phyloP scores from a whole-genome alignment of 2,888 invertebrate species.

The Eudemis profundana region DNA sequence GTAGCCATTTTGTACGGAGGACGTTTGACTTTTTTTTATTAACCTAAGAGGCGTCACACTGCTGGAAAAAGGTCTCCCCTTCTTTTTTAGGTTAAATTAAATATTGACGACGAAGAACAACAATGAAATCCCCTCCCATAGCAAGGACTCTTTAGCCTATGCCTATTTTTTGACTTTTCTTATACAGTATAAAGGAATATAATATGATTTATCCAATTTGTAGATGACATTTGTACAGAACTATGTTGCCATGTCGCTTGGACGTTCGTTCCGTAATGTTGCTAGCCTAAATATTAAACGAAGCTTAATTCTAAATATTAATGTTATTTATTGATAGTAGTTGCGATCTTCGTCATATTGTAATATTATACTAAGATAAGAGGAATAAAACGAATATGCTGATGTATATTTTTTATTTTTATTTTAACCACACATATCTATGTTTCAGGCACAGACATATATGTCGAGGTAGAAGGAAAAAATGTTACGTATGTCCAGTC shows the following conservation, averaged over 20 bases:
- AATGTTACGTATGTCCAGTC: too few species aligned
- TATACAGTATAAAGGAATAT: background rate
- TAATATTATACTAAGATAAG: constrained; percentile 70
- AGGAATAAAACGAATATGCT: constrained; percentile 62
- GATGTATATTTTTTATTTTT: constrained; percentile 43
- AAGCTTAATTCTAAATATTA: constrained; percentile 79
- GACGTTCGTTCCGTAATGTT: constrained; percentile 71
- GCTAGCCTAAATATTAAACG: constrained; percentile 71
- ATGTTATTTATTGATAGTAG: constrained; percentile 84
- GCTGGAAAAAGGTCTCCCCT: too few species aligned
- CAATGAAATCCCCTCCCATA: too few species aligned
- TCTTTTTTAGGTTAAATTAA: too few species aligned
- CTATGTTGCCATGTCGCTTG: constrained; percentile 69
- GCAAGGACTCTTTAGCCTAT: too few species aligned
- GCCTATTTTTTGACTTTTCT: too few species aligned
- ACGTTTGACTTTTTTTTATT: too few species aligned
- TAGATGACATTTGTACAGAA: constrained; percentile 40
- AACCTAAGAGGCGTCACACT: too few species aligned
- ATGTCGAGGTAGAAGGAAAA: too few species aligned
- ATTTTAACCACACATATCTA: background rate
- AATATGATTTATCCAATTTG: constrained; percentile 15
- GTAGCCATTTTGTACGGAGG: too few species aligned
- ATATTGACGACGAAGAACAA: too few species aligned
- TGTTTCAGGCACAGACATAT: too few species aligned
- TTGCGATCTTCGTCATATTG: constrained; percentile 74